These are phyloP conservation scores for Epinephelus fuscoguttatus DNA, from an alignment of 2,113 vertebrate species.

Conservation along the genomic window DNA sequence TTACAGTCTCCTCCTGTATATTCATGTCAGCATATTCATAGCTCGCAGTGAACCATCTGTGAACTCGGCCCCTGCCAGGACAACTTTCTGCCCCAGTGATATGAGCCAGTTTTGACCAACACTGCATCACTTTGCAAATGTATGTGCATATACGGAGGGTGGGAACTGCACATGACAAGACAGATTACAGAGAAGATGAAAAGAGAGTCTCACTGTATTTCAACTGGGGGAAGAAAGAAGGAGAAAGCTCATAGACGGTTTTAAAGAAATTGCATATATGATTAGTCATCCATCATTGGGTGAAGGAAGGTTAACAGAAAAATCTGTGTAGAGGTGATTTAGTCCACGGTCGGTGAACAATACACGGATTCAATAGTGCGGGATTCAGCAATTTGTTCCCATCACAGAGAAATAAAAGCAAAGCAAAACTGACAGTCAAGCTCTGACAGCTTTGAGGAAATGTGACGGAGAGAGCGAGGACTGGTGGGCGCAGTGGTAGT, in stretches of 20 bases:
- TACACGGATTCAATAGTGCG: background rate
- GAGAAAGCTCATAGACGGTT: background rate
- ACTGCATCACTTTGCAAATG: conserved; percentile 2
- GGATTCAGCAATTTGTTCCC: conserved; percentile 2
- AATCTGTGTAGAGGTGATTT: background rate
- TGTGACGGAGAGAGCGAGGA: conserved; percentile 12
- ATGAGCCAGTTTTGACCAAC: conserved; percentile 9
- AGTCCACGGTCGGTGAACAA: background rate
- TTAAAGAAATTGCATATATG: background rate
- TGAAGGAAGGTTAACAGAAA: conserved; percentile 14
- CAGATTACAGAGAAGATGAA: background rate
- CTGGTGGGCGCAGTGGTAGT: conserved; percentile 8
- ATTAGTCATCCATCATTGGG: background rate
- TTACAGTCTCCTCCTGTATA: conserved; percentile 16
- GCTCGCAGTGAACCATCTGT: conserved; percentile 54
- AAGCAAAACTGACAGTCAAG: conserved; percentile 30
- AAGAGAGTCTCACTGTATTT: background rate
- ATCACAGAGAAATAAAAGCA: conserved; percentile 19
- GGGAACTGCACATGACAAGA: background rate
- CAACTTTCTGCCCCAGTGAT: background rate
- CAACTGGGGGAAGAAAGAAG: background rate
- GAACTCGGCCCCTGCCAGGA: conserved; percentile 23
- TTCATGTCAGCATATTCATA: conserved; percentile 61
- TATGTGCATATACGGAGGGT: conserved; percentile 1
- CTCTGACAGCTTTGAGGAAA: conserved; percentile 17